Percentiles rank a stretch among this genome's conserved stretches.
phyloP scores from a whole-genome alignment of 2,797 vertebrate species.

The Pseudochirops corinnae region DNA sequence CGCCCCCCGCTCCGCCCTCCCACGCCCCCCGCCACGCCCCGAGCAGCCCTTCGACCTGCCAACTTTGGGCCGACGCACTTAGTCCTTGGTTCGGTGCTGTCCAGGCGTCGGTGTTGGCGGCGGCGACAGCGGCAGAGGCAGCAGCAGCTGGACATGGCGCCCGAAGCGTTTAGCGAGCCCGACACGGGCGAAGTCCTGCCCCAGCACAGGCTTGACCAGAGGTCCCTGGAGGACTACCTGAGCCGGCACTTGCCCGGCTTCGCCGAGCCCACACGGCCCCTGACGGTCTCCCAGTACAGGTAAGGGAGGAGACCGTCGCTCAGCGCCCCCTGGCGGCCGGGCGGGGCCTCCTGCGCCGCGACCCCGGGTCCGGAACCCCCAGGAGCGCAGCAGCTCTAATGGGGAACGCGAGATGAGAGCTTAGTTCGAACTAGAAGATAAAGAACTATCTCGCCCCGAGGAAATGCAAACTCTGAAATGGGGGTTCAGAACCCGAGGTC shows the following conservation, averaged over 20 bases:
- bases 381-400: not conserved
- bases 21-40: not conserved
- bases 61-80: fast-evolving
- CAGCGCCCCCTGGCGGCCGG: not conserved
- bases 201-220: constrained; percentile 87
- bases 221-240: constrained; percentile 88
- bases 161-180: not conserved
- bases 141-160: constrained; percentile 1
- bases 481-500: not conserved
- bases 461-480: not conserved
- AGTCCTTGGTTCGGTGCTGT: fast-evolving
- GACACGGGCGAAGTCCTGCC: constrained; percentile 84
- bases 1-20: not conserved
- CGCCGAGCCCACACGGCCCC: constrained; percentile 62
- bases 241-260: constrained; percentile 81
- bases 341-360: not conserved
- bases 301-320: constrained; percentile 68
- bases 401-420: not conserved
- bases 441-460: not conserved
- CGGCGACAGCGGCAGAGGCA: fast-evolving
- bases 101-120: fast-evolving
- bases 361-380: too few relatives aligned
- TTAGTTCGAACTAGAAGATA: too few relatives aligned
- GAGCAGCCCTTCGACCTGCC: fast-evolving
- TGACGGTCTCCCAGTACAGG: constrained; percentile 92